A percentile compares a stretch with the other conserved stretches of the same genome.
These are phyloP conservation scores for Nannoperca obscura DNA, from an alignment of 2,797 vertebrate species.

Conservation along the genomic window DNA sequence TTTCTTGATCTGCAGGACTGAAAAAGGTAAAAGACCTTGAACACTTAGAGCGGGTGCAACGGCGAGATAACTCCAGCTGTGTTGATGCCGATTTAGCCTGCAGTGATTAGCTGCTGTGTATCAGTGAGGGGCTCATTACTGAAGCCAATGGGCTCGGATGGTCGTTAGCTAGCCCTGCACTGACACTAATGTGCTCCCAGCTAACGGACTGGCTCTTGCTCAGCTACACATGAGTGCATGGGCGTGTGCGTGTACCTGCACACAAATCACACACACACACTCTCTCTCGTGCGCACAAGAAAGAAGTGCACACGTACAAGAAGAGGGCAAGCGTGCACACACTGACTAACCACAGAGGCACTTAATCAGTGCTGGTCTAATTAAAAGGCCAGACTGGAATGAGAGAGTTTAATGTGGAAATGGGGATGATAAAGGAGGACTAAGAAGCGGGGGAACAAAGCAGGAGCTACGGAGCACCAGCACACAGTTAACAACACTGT, in stretches of 20 bases:
- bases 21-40: constrained; percentile 69
- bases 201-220: constrained; percentile 65
- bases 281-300: background rate
- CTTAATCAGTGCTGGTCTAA: constrained; percentile 84
- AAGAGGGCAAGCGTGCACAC: constrained; percentile 18
- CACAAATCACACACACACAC: background rate
- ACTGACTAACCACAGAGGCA: constrained; percentile 64
- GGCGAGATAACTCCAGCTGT: constrained; percentile 67
- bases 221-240: constrained; percentile 34
- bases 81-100: constrained; percentile 66
- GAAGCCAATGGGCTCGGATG: constrained; percentile 69
- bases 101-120: constrained; percentile 80
- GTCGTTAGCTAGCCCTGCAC: constrained; percentile 74
- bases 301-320: constrained; percentile 16
- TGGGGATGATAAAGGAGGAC: constrained; percentile 69
- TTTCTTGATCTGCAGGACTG: constrained; percentile 41
- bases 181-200: constrained; percentile 76
- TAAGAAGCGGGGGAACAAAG: constrained; percentile 32
- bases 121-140: constrained; percentile 80
- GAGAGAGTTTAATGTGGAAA: constrained; percentile 76
- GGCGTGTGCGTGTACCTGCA: background rate
- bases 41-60: constrained; percentile 55
- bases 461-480: constrained; percentile 1
- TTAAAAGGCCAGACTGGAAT: constrained; percentile 81
- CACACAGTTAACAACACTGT: constrained; percentile 31